Conservation (phyloP, 2,888 invertebrate genomes). For the Hypercompe scribonia region DNA sequence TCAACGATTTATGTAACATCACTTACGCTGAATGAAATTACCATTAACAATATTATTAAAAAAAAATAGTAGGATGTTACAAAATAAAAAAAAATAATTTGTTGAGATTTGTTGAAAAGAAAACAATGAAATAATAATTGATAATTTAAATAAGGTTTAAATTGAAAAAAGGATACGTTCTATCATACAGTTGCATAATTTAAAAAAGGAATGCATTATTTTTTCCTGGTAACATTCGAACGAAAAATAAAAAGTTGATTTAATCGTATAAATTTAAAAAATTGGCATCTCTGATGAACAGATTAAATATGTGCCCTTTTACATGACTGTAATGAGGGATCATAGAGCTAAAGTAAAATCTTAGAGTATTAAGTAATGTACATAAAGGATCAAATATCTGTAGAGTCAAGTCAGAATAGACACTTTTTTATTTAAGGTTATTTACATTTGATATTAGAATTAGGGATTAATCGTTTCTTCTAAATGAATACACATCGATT, state of each 20-base stretch:
- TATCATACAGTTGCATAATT: constrained; percentile 32
- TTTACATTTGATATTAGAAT: constrained; percentile 45
- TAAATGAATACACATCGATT: constrained; percentile 40
- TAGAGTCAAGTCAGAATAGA: constrained; percentile 63
- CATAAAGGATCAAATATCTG: constrained; percentile 76
- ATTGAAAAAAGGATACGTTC: constrained; percentile 38
- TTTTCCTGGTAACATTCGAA: constrained; percentile 23
- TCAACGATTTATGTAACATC: not conserved
- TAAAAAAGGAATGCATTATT: constrained; percentile 22
- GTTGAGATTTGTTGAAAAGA: constrained; percentile 81
- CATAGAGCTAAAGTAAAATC: constrained; percentile 71
- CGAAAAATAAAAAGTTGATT: constrained; percentile 30
- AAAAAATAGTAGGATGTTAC: constrained; percentile 76
- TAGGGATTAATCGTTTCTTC: constrained; percentile 35
- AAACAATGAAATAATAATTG: constrained; percentile 65
- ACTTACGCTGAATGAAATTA: constrained; percentile 37
- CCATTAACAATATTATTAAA: constrained; percentile 65
- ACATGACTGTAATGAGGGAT: constrained; percentile 75
- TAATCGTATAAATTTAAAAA: constrained; percentile 27
- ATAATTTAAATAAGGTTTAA: constrained; percentile 56
- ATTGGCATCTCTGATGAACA: constrained; percentile 26
- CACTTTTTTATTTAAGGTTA: constrained; percentile 52
- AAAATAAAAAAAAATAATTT: constrained; percentile 74
- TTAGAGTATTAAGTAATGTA: constrained; percentile 74
- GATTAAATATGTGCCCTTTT: constrained; percentile 66